Percentiles rank a stretch among this genome's conserved stretches.
These are phyloP conservation scores for Taurulus bubalis DNA, from an alignment of 2,113 vertebrate species.

Conservation along the genomic window DNA sequence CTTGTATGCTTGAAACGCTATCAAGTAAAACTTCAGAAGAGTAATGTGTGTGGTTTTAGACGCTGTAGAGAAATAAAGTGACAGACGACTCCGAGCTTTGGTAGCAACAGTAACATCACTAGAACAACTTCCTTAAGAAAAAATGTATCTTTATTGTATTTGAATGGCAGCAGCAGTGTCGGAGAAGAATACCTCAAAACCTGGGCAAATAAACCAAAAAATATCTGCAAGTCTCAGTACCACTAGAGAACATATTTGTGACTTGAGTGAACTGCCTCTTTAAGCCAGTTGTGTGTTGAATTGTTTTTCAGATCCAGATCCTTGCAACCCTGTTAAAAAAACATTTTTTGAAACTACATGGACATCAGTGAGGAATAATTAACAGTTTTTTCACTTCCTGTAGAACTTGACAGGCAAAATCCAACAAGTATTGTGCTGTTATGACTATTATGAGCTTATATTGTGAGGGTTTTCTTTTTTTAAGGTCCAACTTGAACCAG, in stretches of 20 bases:
- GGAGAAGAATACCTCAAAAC: neutral
- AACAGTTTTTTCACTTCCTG: neutral
- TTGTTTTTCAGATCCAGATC: neutral
- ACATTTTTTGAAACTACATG: neutral
- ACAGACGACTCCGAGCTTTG: too few species aligned
- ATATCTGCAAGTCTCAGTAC: neutral
- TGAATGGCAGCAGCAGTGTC: constrained; percentile 19
- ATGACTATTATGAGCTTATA: neutral
- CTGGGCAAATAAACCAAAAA: neutral
- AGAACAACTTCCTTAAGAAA: neutral
- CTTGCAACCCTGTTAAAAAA: constrained; percentile 8
- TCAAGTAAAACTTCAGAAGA: neutral
- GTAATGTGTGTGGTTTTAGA: neutral
- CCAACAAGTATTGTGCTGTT: constrained; percentile 6
- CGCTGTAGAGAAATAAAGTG: neutral
- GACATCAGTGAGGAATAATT: constrained; percentile 12
- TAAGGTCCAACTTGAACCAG: constrained; percentile 26
- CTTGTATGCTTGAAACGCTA: neutral
- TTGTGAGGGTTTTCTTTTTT: neutral
- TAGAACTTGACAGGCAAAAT: constrained; percentile 24
- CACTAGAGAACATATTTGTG: neutral
- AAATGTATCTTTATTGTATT: constrained; percentile 11
- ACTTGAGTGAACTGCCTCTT: neutral
- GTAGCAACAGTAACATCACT: neutral
- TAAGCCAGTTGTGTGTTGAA: neutral